Conservation (phyloP, 1,140 invertebrate species). For the Zaprionus davidi region DNA sequence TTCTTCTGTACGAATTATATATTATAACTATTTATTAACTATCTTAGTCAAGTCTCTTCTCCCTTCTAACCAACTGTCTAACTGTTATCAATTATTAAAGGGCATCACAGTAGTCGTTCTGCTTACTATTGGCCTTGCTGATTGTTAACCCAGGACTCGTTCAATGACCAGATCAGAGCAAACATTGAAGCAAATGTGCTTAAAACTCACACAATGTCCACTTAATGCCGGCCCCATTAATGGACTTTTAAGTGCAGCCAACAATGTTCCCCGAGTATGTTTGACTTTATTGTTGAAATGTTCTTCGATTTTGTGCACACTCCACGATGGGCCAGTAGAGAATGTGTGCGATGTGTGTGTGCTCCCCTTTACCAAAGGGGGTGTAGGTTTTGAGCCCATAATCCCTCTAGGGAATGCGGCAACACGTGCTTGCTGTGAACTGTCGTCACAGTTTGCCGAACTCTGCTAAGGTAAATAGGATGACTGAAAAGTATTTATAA, state of each 20-base stretch:
- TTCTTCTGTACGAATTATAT: too few relatives aligned
- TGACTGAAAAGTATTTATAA: slow-evolving; percentile 4
- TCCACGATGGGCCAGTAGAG: not conserved
- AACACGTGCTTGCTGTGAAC: slow-evolving; percentile 66
- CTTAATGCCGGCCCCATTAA: slow-evolving; percentile 74
- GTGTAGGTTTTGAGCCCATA: slow-evolving; percentile 54
- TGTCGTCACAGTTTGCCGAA: not conserved
- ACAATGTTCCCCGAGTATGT: slow-evolving; percentile 62
- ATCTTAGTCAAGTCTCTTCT: too few relatives aligned
- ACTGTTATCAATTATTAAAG: not conserved
- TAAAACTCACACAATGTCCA: slow-evolving; percentile 73
- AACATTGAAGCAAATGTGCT: slow-evolving; percentile 71
- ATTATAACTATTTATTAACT: too few relatives aligned
- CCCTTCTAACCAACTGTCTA: too few relatives aligned
- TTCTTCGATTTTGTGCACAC: slow-evolving; percentile 53
- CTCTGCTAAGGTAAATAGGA: slow-evolving; percentile 4
- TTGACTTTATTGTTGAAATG: slow-evolving; percentile 72
- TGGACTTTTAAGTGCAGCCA: slow-evolving; percentile 80
- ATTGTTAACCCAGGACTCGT: slow-evolving; percentile 36
- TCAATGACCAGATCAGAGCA: slow-evolving; percentile 34
- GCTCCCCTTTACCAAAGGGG: not conserved
- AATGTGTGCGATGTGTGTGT: not conserved
- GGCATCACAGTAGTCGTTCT: not conserved
- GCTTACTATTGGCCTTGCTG: not conserved
- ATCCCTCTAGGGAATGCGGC: slow-evolving; percentile 62